Percentiles rank a stretch among this genome's conserved stretches.
These are phyloP conservation scores for Rhogogaster chlorosoma DNA, from an alignment of 2,888 invertebrate species.

Conservation along the genomic window DNA sequence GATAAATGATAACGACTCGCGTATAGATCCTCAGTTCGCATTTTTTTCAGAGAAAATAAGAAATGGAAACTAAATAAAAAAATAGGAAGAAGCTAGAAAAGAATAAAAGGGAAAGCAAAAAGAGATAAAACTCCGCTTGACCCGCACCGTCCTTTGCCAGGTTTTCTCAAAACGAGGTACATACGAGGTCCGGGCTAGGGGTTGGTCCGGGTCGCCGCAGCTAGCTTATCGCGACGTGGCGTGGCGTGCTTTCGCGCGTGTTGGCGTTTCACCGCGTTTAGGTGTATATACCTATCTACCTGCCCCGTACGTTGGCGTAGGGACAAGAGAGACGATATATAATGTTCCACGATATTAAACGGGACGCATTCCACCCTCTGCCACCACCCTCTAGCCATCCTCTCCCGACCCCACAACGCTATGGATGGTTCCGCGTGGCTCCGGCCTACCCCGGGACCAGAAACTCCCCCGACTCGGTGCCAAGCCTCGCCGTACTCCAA, in stretches of 20 bases:
- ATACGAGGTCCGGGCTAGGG: neutral
- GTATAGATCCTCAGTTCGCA: neutral
- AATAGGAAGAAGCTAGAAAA: neutral
- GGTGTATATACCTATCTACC: constrained; percentile 30
- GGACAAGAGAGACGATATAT: constrained; percentile 72
- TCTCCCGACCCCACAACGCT: constrained; percentile 74
- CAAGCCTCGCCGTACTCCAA: constrained; percentile 50
- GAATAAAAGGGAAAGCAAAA: constrained; percentile 23
- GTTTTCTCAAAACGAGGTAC: constrained; percentile 40
- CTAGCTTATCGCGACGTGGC: constrained; percentile 28
- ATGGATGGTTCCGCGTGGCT: constrained; percentile 74
- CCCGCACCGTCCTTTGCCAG: constrained; percentile 37
- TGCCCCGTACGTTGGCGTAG: constrained; percentile 42
- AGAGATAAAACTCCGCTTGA: constrained; percentile 5
- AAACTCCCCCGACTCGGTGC: constrained; percentile 48
- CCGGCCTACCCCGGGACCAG: constrained; percentile 57
- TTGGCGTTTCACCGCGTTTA: constrained; percentile 40
- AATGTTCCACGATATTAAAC: constrained; percentile 78
- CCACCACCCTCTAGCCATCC: constrained; percentile 46
- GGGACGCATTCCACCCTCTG: constrained; percentile 75
- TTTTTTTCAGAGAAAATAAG: neutral
- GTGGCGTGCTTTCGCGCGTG: constrained; percentile 46
- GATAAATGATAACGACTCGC: neutral
- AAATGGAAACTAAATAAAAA: neutral
- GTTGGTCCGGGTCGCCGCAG: constrained; percentile 30